Conservation (phyloP, 2,113 vertebrate genomes). For the Callorhinus ursinus region DNA sequence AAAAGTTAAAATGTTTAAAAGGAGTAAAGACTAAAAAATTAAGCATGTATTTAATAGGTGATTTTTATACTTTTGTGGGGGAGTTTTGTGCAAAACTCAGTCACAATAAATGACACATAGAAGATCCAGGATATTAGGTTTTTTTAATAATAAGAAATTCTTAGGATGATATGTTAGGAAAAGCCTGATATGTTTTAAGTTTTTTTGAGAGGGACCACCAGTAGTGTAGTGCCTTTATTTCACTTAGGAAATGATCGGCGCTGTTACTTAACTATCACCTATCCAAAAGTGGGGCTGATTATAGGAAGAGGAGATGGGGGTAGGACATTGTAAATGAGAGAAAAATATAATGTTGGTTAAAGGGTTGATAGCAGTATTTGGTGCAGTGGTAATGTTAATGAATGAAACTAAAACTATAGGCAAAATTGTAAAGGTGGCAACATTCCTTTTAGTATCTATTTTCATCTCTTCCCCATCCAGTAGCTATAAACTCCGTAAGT, state of each 20-base stretch:
- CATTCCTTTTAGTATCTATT: background rate
- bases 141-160: background rate
- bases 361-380: background rate
- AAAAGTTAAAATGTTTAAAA: background rate
- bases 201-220: background rate
- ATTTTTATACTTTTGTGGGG: background rate
- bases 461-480: background rate
- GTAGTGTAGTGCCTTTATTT: background rate
- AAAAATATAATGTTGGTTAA: background rate
- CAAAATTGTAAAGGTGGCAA: background rate
- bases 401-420: constrained; percentile 21
- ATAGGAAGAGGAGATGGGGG: background rate
- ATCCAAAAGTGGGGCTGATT: background rate
- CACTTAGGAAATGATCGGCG: background rate
- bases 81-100: background rate
- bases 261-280: background rate
- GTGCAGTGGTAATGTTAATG: background rate
- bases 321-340: background rate
- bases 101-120: background rate
- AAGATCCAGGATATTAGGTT: background rate
- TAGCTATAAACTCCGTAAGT: background rate
- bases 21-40: background rate
- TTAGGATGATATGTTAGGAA: background rate
- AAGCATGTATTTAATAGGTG: background rate
- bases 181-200: background rate